Evolutionary conservation across 2,113 vertebrate species (phyloP).

Genomic region (Pseudorectes ferrugineus): DNA sequence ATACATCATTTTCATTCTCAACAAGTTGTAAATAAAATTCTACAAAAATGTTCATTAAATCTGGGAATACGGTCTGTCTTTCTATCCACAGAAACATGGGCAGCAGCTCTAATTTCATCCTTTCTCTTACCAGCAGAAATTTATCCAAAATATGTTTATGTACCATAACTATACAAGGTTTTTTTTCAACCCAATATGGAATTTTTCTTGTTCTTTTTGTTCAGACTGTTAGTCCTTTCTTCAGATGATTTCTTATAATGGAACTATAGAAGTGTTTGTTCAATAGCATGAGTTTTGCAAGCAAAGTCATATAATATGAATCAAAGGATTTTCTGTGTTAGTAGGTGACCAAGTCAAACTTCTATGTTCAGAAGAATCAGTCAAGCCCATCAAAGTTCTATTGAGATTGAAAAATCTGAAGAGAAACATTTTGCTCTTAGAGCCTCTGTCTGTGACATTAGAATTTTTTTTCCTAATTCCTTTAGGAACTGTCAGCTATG

Average conservation of each 20-base stretch:
- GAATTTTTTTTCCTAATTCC: neutral
- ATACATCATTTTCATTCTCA: neutral
- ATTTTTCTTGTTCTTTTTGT: neutral
- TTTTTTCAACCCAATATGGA: neutral
- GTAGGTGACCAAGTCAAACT: neutral
- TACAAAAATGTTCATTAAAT: neutral
- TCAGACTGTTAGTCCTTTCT: neutral
- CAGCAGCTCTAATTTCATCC: neutral
- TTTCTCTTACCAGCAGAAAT: neutral
- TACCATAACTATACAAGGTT: neutral
- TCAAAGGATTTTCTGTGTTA: neutral
- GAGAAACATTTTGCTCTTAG: neutral
- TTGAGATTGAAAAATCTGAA: neutral
- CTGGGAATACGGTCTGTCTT: neutral
- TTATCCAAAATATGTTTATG: neutral
- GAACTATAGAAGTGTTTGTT: neutral
- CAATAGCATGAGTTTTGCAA: neutral
- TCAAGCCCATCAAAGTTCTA: neutral
- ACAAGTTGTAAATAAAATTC: neutral
- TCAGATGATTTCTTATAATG: neutral
- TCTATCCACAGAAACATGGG: neutral
- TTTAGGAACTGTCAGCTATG: constrained; percentile 18
- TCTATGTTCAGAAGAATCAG: neutral
- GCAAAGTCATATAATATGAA: neutral
- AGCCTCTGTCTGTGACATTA: neutral